Evolutionary conservation across 1,140 invertebrate genomes (phyloP), one percentile per base, ranked within the genome.

Genomic region (Aphaenogaster rudis): DNA sequence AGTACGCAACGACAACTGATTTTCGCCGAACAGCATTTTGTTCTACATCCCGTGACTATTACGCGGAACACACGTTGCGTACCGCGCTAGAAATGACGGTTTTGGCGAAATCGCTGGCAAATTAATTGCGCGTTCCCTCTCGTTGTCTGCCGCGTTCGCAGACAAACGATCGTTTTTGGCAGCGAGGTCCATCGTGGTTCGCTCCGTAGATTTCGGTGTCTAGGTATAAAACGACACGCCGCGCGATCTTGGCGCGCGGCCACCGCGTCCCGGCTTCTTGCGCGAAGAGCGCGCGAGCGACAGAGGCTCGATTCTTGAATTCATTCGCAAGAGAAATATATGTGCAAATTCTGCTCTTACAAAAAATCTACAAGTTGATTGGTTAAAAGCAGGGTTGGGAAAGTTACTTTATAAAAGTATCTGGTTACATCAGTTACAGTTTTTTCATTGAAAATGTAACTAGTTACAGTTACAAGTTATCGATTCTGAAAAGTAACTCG

Each of bases 151-250:
- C 54, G 21, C 45, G 72, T 52, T 52, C 45, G 72, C 21, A 59
- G 59, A 66, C 82, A 54, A 78, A 86, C 82, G 50, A 66, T 86
- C 82, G 74, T 45, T 86, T 86, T 66, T 86, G 82, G 82, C 82
- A 76, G 13, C 36, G 15, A 66, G 54, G 48, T 54, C 48, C 74
- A 48, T 86, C 28, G 28, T 28, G 28, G 28, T 86, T 79, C 82
- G 74, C 28, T 28, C 28, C 28, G 28, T 28, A 28, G 28, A 28
- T 28, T 28, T 28, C 28, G 28, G 0, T 28, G 28, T 28, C 28
- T 28, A 28, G 28, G 28, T 28, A 0, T 28, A 28, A 86, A 79
- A 86, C 42, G 72, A 86, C 72, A 85, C 52, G 57, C 59, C 48
- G n/a, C 33, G 42, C 36, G 36, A 74, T 79, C 61, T 57, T 86